phyloP scores from a whole-genome alignment of 2,113 vertebrate genomes.

The Lanius ludovicianus region DNA sequence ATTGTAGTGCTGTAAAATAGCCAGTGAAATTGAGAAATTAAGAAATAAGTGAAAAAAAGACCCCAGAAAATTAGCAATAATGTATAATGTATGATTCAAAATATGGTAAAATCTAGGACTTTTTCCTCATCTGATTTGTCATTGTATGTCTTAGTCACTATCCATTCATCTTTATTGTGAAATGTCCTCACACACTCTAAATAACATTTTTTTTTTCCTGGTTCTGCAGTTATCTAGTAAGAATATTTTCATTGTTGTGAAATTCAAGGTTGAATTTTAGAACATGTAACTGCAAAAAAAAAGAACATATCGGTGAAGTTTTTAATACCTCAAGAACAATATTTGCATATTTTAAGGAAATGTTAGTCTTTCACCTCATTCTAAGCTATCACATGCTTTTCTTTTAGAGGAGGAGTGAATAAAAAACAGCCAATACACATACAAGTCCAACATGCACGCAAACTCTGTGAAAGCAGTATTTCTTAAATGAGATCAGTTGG shows the following conservation, averaged over 20 bases:
- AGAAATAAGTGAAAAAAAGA: background rate
- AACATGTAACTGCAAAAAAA: background rate
- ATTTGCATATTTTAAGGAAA: background rate
- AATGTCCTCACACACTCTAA: background rate
- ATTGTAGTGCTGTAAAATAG: background rate
- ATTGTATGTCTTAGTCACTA: background rate
- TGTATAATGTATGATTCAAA: background rate
- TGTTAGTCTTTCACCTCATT: background rate
- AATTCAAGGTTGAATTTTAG: background rate
- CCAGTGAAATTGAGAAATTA: background rate
- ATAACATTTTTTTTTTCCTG: background rate
- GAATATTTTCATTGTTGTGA: background rate
- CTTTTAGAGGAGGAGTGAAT: background rate
- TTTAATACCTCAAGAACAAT: background rate
- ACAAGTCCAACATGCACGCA: background rate
- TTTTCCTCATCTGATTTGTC: background rate
- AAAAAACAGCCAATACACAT: background rate
- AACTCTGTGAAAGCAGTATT: background rate
- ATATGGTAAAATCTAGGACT: background rate
- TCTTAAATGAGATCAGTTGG: background rate
- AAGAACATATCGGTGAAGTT: background rate
- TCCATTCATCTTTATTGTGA: background rate
- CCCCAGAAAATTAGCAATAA: background rate
- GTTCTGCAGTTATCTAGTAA: background rate
- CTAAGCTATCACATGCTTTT: background rate